Evolutionary conservation across 2,113 vertebrate genomes (phyloP), one percentile per base, ranked within the genome.

Genomic region (Thamnaconus septentrionalis): DNA sequence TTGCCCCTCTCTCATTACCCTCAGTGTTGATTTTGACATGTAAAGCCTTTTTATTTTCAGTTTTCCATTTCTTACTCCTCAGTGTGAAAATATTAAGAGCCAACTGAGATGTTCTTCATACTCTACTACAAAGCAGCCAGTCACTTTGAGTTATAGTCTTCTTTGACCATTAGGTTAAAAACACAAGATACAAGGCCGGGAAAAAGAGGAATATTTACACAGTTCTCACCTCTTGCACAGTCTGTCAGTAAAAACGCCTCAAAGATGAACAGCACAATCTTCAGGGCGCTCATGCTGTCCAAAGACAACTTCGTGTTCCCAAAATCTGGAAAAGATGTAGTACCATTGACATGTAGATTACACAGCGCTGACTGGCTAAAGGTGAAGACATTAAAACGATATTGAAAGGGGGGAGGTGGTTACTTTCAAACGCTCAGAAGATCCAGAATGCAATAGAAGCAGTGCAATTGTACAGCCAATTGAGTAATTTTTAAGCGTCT

Each of bases 141-240:
- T 75, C 18, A 61, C 31, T 47, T 42, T n/a, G 52, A 66, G 56
- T 76, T 64, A 68, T 54, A 78, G 48, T 66, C 53, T 51, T 42
- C 4, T 44, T 59, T 59, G 64, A 41, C 43, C 41, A 70, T 61
- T 51, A 64, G n/a, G 7, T 8, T 67, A 42, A 7, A 43, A 49
- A 67, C 50, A 40, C 3, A 12, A 5, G 64, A 53, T 12, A 44
- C 39, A 5, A 9, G 8, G 53, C 10, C 3, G 4, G 46, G 8
- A 46, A 44, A 62, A 8, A 48, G 4, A 49, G 46, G 31, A 55
- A 11, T 4, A 5, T 2, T 43, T 41, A 48, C 59, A 48, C 60
- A 66, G 0, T 53, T 65, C 94, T 93, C 89, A 95, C 94, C 94
- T 93, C 94, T 90, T 0, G 91, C 92, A 0, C 93, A 91, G 83